Percentiles rank a stretch among this genome's conserved stretches.
Conservation (phyloP, 2,113 vertebrate species). For the Fulmarus glacialis region DNA sequence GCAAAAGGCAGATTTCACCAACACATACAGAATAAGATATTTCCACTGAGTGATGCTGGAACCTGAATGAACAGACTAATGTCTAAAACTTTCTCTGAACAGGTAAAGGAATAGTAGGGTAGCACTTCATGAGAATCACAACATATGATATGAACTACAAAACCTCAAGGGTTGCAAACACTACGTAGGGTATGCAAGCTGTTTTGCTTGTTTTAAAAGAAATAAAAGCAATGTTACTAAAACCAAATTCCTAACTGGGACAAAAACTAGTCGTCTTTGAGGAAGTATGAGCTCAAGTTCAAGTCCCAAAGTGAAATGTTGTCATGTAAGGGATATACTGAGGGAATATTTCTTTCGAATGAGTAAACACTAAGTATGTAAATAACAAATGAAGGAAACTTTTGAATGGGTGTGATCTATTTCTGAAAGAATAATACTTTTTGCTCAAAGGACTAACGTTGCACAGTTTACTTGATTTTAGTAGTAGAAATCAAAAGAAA, state of each 20-base stretch:
- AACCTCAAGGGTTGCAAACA: background rate
- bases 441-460: background rate
- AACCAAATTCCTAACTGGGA: background rate
- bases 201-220: background rate
- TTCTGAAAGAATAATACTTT: background rate
- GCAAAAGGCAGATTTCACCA: background rate
- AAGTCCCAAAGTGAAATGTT: background rate
- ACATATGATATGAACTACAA: fast-evolving
- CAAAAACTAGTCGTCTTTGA: background rate
- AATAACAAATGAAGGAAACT: background rate
- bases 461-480: background rate
- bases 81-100: background rate
- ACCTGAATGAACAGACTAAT: background rate
- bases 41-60: background rate
- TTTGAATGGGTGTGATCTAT: background rate
- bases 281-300: background rate
- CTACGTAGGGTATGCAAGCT: background rate
- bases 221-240: background rate
- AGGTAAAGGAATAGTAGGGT: background rate
- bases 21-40: background rate
- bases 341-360: background rate
- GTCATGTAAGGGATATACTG: background rate
- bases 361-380: background rate
- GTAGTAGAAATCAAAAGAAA: background rate
- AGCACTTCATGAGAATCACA: background rate